A percentile compares a stretch with the other conserved stretches of the same genome.
Evolutionary conservation across 64 coral and sea anemone genomes (phyloP).

Genomic region (Stichodactyla helianthus): DNA sequence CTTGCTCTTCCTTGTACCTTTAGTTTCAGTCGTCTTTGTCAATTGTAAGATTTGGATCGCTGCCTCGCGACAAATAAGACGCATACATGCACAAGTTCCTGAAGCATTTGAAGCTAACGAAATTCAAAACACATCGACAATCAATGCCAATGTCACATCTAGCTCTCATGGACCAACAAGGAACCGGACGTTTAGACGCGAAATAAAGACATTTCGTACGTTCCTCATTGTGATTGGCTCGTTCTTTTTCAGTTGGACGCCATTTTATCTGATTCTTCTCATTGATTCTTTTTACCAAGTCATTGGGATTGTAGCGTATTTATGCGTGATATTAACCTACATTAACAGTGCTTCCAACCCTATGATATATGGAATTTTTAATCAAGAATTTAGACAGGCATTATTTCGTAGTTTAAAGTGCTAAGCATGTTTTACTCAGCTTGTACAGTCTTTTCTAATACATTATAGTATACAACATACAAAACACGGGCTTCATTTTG

Average conservation of each 20-base stretch:
- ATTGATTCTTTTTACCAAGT: neutral
- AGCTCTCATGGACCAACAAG: neutral
- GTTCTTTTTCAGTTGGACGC: slow-evolving; percentile 4
- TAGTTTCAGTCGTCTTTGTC: neutral
- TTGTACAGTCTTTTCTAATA: too few relatives aligned
- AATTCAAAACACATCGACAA: neutral
- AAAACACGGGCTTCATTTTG: too few relatives aligned
- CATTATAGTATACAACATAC: too few relatives aligned
- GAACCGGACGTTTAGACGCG: neutral
- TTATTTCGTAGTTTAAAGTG: neutral
- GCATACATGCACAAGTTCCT: neutral
- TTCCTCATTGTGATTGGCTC: slow-evolving; percentile 15
- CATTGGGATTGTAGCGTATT: neutral
- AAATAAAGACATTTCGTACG: slow-evolving; percentile 17
- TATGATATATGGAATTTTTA: slow-evolving; percentile 17
- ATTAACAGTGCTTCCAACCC: slow-evolving; percentile 18
- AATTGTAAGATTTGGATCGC: neutral
- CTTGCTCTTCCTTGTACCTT: neutral
- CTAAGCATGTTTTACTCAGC: neutral
- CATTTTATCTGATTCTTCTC: neutral
- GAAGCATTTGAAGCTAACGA: neutral
- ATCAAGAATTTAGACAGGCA: slow-evolving; percentile 21
- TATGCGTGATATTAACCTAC: neutral
- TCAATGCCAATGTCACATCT: neutral
- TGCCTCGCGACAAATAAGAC: neutral